Evolutionary conservation across 2,113 vertebrate genomes (phyloP).

Genomic region (Phocoena phocoena): DNA sequence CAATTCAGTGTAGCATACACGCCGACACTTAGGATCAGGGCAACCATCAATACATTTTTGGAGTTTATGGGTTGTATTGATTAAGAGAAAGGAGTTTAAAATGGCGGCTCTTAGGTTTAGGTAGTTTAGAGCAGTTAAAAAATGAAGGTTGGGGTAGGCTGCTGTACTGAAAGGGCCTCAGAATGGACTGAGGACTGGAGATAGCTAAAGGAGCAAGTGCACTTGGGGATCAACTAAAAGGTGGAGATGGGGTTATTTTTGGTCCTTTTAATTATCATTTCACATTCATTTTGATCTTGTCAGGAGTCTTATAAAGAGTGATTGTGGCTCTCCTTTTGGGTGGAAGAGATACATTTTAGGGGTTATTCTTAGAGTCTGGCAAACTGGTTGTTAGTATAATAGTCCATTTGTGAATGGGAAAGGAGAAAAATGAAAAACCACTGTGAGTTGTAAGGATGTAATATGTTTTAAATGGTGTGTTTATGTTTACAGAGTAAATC

Average conservation of each 20-base stretch:
- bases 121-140: neutral
- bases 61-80: neutral
- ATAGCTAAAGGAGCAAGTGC: neutral
- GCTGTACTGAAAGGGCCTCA: neutral
- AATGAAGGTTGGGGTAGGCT: neutral
- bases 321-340: neutral
- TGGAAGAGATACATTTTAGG: neutral
- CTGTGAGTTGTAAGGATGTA: conserved; percentile 43
- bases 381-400: conserved; percentile 1
- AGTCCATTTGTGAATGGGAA: neutral
- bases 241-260: neutral
- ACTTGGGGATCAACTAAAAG: neutral
- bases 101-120: neutral
- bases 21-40: neutral
- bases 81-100: conserved; percentile 22
- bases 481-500: conserved; percentile 67
- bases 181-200: neutral
- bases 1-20: neutral
- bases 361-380: neutral
- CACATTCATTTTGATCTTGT: neutral
- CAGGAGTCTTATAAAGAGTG: neutral
- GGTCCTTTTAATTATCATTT: neutral
- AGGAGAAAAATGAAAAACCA: neutral
- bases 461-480: conserved; percentile 37
- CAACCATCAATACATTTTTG: neutral